phyloP scores from a whole-genome alignment of 2,888 invertebrate species.

The Pyrrhia umbra region DNA sequence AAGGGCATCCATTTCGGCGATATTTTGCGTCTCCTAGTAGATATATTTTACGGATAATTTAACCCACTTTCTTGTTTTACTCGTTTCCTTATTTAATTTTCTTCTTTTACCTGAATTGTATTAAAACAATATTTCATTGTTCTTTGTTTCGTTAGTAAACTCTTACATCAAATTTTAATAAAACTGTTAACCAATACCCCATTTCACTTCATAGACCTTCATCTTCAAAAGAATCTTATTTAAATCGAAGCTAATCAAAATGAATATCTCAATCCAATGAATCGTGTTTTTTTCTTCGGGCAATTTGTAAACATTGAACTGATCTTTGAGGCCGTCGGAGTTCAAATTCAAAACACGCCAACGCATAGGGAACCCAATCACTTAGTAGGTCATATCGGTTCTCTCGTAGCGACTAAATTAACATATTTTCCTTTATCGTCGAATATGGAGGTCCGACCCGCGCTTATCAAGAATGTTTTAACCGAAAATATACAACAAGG shows the following conservation, averaged over 20 bases:
- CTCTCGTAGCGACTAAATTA: conserved; percentile 83
- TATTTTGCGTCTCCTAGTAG: conserved; percentile 86
- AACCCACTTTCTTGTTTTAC: conserved; percentile 77
- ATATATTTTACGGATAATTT: conserved; percentile 83
- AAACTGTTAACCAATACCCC: conserved; percentile 52
- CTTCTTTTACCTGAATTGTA: conserved; percentile 66
- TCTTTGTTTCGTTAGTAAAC: conserved; percentile 6
- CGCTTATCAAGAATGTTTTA: conserved; percentile 85
- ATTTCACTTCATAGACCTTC: conserved; percentile 45
- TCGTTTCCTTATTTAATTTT: conserved; percentile 66
- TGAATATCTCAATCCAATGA: conserved; percentile 77
- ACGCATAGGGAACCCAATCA: conserved; percentile 87
- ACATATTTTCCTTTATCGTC: conserved; percentile 89
- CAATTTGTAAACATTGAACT: conserved; percentile 88
- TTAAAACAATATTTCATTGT: conserved; percentile 65
- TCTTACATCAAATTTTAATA: conserved; percentile 18
- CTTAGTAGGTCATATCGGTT: conserved; percentile 88
- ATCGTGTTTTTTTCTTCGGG: conserved; percentile 74
- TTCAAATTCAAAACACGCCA: conserved; percentile 86
- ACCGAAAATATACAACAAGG: conserved; percentile 85
- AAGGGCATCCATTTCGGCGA: conserved; percentile 84
- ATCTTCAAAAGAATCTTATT: conserved; percentile 67
- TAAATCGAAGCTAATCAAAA: conserved; percentile 73
- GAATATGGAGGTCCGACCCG: conserved; percentile 83
- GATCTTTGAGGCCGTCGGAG: conserved; percentile 73